A percentile compares a stretch with the other conserved stretches of the same genome.
Conservation (phyloP, 2,888 invertebrate species). For the Drosophila pseudotakahashii region DNA sequence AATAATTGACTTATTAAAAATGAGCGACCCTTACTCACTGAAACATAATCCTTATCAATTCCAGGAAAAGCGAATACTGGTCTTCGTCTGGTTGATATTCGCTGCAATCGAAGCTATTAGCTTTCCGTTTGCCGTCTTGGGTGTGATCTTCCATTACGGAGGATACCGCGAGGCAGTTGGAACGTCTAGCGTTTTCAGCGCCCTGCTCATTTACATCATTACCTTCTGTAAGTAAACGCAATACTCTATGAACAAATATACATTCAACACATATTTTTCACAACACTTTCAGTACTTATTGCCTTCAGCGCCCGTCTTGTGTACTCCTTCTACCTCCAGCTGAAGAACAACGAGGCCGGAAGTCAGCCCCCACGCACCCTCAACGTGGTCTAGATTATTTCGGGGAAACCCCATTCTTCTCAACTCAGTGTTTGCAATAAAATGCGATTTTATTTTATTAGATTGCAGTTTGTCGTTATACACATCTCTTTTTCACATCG, state of each 20-base stretch:
- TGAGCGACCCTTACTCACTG: background rate
- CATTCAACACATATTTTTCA: background rate
- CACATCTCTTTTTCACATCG: slow-evolving; percentile 54
- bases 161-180: slow-evolving; percentile 62
- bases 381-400: slow-evolving; percentile 51
- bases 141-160: slow-evolving; percentile 74
- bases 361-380: slow-evolving; percentile 50
- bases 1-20: no score
- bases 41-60: slow-evolving; percentile 8
- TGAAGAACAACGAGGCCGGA: slow-evolving; percentile 57
- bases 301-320: slow-evolving; percentile 66
- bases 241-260: no score
- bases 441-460: slow-evolving; percentile 7
- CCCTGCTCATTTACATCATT: slow-evolving; percentile 59
- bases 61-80: slow-evolving; percentile 60
- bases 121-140: slow-evolving; percentile 71
- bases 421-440: slow-evolving; percentile 18
- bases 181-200: slow-evolving; percentile 52
- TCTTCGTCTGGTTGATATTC: slow-evolving; percentile 67
- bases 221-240: slow-evolving; percentile 55
- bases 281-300: slow-evolving; percentile 48
- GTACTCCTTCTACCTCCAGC: slow-evolving; percentile 68
- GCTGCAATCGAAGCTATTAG: slow-evolving; percentile 58
- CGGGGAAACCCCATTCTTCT: background rate
- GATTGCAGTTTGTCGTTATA: slow-evolving; percentile 57